Conservation (phyloP, 2,113 vertebrate species). For the Bubalus kerabau region DNA sequence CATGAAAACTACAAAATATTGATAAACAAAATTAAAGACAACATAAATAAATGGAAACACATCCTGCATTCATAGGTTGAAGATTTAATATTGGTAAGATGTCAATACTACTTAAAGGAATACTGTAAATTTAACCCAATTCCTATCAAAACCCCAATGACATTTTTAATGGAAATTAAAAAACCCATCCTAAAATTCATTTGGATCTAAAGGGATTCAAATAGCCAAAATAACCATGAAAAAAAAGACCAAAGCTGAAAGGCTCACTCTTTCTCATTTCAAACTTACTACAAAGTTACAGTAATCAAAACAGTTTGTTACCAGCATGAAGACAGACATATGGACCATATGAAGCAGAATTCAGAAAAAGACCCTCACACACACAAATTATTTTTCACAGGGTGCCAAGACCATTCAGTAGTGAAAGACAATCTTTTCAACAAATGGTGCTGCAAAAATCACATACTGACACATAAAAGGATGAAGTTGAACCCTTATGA, state of each 20-base stretch:
- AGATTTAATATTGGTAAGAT: neutral
- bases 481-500: neutral
- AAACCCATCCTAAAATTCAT: neutral
- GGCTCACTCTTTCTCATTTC: neutral
- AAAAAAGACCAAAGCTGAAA: neutral
- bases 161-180: neutral
- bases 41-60: neutral
- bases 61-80: neutral
- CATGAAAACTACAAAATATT: neutral
- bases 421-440: neutral
- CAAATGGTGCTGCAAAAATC: neutral
- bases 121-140: neutral
- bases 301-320: neutral
- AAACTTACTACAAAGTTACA: neutral
- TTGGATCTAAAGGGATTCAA: neutral
- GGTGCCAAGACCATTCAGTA: neutral
- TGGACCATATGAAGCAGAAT: neutral
- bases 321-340: neutral
- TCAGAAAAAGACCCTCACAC: neutral
- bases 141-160: neutral
- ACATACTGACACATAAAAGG: neutral
- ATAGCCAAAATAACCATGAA: neutral
- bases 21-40: neutral
- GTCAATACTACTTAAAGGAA: neutral
- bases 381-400: neutral